phyloP scores from a whole-genome alignment of 2,113 vertebrate species.

The Numida meleagris region DNA sequence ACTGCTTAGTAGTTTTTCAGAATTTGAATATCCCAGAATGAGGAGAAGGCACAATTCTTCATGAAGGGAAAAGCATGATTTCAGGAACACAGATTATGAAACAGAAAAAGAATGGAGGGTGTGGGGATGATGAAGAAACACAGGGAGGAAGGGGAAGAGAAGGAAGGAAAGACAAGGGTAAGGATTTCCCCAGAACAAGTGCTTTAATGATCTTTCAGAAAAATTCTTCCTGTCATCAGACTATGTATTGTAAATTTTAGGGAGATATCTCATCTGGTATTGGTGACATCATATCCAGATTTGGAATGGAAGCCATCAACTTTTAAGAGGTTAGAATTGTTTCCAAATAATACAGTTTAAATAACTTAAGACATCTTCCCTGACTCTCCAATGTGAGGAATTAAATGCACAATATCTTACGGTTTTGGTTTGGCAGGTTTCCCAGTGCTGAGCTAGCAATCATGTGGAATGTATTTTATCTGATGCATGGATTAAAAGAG shows the following conservation, averaged over 20 bases:
- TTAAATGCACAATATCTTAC: conserved; percentile 13
- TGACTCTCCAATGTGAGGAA: background rate
- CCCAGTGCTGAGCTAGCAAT: background rate
- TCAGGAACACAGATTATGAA: background rate
- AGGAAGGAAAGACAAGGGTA: background rate
- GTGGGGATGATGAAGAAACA: background rate
- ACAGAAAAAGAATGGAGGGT: background rate
- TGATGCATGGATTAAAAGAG: background rate
- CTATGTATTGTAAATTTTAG: background rate
- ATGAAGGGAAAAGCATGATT: background rate
- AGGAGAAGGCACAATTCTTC: background rate
- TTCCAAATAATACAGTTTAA: conserved; percentile 2
- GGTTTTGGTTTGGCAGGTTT: conserved; percentile 30
- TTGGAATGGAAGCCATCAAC: background rate
- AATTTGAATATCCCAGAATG: background rate
- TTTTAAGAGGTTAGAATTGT: background rate
- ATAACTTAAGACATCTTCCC: background rate
- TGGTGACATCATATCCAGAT: background rate
- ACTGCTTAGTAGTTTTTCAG: background rate
- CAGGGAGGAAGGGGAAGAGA: background rate
- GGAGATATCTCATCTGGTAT: background rate
- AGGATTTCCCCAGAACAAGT: background rate
- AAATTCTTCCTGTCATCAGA: background rate
- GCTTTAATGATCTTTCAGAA: background rate
- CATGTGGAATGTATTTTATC: conserved; percentile 21